A percentile compares a stretch with the other conserved stretches of the same genome.
Evolutionary conservation across 2,113 vertebrate species (phyloP).

Genomic region (Microcebus griseorufus): DNA sequence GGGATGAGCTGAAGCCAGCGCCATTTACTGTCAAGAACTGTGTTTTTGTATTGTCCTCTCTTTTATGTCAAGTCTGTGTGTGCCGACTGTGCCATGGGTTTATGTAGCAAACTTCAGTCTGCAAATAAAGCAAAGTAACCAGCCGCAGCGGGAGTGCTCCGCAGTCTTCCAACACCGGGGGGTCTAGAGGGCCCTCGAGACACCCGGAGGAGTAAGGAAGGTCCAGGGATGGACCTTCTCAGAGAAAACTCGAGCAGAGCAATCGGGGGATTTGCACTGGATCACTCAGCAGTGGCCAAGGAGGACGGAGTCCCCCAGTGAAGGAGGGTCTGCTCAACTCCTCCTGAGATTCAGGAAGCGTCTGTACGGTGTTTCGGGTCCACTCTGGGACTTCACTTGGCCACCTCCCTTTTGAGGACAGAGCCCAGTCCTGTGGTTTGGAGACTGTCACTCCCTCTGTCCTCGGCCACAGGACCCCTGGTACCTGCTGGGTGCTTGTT

Average conservation of each 20-base stretch:
- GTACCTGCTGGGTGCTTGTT: not conserved
- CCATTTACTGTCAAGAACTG: constrained; percentile 48
- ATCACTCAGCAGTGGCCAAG: not conserved
- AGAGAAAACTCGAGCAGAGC: not conserved
- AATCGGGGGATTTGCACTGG: not conserved
- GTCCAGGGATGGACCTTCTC: not conserved
- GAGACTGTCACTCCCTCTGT: not conserved
- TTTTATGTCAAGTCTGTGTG: not conserved
- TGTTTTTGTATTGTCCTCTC: constrained; percentile 62
- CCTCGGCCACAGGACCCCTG: not conserved
- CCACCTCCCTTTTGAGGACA: not conserved
- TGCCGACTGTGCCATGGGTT: constrained; percentile 34
- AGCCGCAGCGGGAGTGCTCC: not conserved
- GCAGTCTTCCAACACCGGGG: not conserved
- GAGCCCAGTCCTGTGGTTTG: not conserved
- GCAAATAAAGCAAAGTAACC: constrained; percentile 70
- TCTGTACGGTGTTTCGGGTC: not conserved
- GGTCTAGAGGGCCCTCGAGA: not conserved
- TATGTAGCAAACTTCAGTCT: constrained; percentile 47
- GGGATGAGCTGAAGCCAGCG: not conserved
- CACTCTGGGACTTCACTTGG: not conserved
- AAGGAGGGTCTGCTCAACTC: not conserved
- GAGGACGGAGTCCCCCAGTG: not conserved
- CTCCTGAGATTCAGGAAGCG: not conserved
- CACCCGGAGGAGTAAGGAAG: not conserved